A percentile compares a stretch with the other conserved stretches of the same genome.
Evolutionary conservation across 2,797 vertebrate genomes (phyloP).

Genomic region (Tamandua tetradactyla): DNA sequence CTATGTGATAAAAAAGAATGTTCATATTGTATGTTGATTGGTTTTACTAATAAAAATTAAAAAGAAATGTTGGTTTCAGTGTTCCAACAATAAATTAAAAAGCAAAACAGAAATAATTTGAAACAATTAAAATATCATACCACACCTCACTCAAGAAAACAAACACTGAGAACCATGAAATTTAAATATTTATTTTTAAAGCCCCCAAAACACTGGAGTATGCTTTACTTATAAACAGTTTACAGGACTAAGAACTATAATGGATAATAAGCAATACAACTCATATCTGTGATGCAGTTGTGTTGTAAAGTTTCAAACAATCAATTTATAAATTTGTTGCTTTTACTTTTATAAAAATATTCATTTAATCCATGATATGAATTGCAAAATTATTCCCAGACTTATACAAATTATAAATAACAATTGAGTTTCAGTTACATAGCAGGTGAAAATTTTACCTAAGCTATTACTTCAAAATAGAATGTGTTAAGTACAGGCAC

Average conservation of each 20-base stretch:
- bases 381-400: slow-evolving; percentile 89
- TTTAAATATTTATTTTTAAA: slow-evolving; percentile 97
- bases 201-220: slow-evolving; percentile 86
- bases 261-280: slow-evolving; percentile 86
- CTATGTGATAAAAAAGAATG: too few relatives aligned
- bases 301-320: slow-evolving; percentile 89
- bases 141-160: slow-evolving; percentile 52
- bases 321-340: slow-evolving; percentile 89
- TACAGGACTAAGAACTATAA: slow-evolving; percentile 87
- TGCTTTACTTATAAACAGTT: slow-evolving; percentile 89
- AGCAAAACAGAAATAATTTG: slow-evolving; percentile 7
- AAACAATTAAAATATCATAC: slow-evolving; percentile 11
- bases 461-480: slow-evolving; percentile 86
- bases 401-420: slow-evolving; percentile 85
- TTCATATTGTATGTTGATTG: too few relatives aligned
- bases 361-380: slow-evolving; percentile 88
- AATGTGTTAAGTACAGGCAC: slow-evolving; percentile 89
- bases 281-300: slow-evolving; percentile 85
- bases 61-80: slow-evolving; percentile 18
- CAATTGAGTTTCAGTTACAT: slow-evolving; percentile 84
- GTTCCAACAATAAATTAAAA: slow-evolving; percentile 12
- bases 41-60: too few relatives aligned
- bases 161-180: slow-evolving; percentile 74
- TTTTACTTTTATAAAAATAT: slow-evolving; percentile 92
- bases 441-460: slow-evolving; percentile 86